Evolutionary conservation across 2,797 vertebrate genomes (phyloP).

Genomic region (Onychomys torridus): DNA sequence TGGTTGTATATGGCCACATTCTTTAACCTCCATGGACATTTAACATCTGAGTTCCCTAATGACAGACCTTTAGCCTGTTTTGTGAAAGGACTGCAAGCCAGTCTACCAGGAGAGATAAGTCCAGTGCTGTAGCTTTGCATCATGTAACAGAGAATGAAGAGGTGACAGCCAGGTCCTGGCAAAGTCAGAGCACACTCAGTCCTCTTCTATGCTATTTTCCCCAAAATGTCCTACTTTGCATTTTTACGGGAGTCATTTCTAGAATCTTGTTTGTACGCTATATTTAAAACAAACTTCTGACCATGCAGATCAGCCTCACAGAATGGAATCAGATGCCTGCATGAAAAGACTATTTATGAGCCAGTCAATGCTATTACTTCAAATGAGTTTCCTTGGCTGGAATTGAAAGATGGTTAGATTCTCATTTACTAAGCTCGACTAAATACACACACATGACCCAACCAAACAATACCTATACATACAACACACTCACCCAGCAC

Average conservation of each 20-base stretch:
- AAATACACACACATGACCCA: not conserved
- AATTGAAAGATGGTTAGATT: not conserved
- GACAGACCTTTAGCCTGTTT: not conserved
- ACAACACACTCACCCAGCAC: not conserved
- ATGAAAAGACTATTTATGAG: not conserved
- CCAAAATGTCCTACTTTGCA: not conserved
- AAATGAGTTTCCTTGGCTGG: not conserved
- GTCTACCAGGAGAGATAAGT: not conserved
- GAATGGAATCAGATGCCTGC: not conserved
- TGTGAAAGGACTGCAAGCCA: not conserved
- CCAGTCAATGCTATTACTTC: not conserved
- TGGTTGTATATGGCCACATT: not conserved
- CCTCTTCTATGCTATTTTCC: not conserved
- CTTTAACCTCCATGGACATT: not conserved
- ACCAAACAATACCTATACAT: not conserved
- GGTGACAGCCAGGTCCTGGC: not conserved
- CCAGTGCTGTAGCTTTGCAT: not conserved
- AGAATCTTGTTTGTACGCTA: not conserved
- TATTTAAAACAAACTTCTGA: conserved; percentile 37
- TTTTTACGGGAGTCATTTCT: conserved; percentile 2
- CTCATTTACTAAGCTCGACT: not conserved
- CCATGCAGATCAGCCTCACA: not conserved
- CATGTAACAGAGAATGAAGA: not conserved
- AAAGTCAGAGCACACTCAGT: not conserved
- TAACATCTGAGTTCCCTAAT: not conserved